Percentiles rank a stretch among this genome's conserved stretches.
phyloP scores from a whole-genome alignment of 2,113 vertebrate genomes.

The Sphyrna mokarran region DNA sequence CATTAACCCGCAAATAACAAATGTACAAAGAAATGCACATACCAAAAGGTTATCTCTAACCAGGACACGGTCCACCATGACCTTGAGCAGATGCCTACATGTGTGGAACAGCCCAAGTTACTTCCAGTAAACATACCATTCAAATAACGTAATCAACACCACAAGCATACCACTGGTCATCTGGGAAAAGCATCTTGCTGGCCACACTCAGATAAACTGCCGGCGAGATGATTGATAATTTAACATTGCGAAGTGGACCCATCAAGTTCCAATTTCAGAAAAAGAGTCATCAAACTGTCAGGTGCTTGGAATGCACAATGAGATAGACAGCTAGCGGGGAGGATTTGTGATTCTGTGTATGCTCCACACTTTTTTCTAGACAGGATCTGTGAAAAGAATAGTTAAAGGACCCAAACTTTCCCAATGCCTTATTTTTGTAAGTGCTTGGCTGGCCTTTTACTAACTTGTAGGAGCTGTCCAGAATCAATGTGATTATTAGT shows the following conservation, averaged over 20 bases:
- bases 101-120: neutral
- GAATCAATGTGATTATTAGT: neutral
- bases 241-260: neutral
- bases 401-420: neutral
- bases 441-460: conserved; percentile 19
- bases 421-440: neutral
- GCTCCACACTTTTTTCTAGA: neutral
- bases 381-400: neutral
- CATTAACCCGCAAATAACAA: neutral
- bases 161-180: neutral
- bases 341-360: neutral
- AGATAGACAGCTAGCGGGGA: neutral
- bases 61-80: neutral
- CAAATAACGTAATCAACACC: conserved; percentile 5
- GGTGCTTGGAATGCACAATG: neutral
- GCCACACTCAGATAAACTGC: neutral
- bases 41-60: neutral
- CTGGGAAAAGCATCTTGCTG: neutral
- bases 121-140: conserved; percentile 1
- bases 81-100: neutral
- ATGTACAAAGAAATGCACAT: neutral
- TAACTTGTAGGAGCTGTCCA: conserved; percentile 26
- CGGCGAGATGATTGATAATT: neutral
- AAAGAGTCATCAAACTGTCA: neutral
- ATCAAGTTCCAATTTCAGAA: conserved; percentile 1